Conservation (phyloP, 2,113 vertebrate genomes). For the Semnornis frantzii region DNA sequence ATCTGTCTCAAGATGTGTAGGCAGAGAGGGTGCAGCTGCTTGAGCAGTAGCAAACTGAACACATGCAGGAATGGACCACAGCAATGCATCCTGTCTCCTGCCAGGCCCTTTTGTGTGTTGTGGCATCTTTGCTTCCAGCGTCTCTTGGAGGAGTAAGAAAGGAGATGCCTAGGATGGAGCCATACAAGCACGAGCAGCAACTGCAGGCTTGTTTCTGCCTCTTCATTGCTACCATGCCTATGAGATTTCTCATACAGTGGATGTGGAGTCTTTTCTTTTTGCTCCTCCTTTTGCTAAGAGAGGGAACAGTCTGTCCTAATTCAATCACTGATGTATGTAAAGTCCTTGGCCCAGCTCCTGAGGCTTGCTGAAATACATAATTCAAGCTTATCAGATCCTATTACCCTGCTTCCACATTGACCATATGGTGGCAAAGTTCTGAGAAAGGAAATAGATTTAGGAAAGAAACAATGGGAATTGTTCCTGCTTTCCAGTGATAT, state of each 20-base stretch:
- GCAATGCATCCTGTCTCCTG: not conserved
- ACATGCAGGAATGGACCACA: not conserved
- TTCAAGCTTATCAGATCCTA: slow-evolving; percentile 13
- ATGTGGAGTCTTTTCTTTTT: not conserved
- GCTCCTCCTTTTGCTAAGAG: not conserved
- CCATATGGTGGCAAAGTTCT: slow-evolving; percentile 44
- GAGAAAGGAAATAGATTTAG: slow-evolving; percentile 59
- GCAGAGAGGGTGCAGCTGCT: slow-evolving; percentile 1
- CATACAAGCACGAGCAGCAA: not conserved
- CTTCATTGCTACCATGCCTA: not conserved
- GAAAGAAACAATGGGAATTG: slow-evolving; percentile 59
- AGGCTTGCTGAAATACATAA: not conserved
- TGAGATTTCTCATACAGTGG: not conserved
- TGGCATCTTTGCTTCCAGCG: not conserved
- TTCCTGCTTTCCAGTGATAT: slow-evolving; percentile 55
- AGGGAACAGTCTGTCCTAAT: not conserved
- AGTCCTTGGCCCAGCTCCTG: not conserved
- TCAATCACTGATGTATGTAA: not conserved
- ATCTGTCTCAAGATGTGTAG: not conserved
- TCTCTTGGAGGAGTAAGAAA: not conserved
- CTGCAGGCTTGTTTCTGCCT: not conserved
- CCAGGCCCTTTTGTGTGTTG: not conserved
- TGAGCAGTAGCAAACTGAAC: not conserved
- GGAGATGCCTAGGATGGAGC: not conserved
- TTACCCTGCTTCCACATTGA: slow-evolving; percentile 13